Conservation (phyloP, 2,888 invertebrate species). For the Drosophila prostipennis region DNA sequence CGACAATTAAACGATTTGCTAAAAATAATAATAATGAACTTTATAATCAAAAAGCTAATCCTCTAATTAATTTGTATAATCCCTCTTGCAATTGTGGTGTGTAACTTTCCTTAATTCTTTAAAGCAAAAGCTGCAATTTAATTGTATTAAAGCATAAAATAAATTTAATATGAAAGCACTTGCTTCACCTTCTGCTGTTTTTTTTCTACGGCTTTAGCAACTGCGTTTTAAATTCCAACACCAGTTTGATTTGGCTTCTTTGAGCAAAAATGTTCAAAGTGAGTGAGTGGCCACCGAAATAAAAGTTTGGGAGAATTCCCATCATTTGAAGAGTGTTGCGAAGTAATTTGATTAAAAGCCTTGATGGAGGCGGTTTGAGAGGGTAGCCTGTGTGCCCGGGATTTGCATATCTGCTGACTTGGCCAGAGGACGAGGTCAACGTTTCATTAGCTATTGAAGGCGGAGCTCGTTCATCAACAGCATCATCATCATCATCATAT, state of each 20-base stretch:
- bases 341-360: conserved; percentile 75
- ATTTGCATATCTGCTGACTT: conserved; percentile 72
- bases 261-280: conserved; percentile 47
- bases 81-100: no score
- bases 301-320: conserved; percentile 47
- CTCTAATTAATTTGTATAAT: not conserved
- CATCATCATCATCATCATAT: conserved; percentile 15
- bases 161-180: not conserved
- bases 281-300: conserved; percentile 42
- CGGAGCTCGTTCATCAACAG: conserved; percentile 49
- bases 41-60: not conserved
- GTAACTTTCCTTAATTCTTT: not conserved
- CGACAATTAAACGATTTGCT: no score
- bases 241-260: conserved; percentile 21
- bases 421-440: conserved; percentile 37
- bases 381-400: conserved; percentile 23
- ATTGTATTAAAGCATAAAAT: not conserved
- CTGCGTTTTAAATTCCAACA: conserved; percentile 10
- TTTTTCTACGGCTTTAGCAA: not conserved
- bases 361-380: conserved; percentile 20
- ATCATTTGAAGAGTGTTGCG: conserved; percentile 33
- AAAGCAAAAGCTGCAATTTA: not conserved
- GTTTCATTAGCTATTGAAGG: conserved; percentile 54
- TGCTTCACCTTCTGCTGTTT: not conserved
- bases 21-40: not conserved